phyloP scores from a whole-genome alignment of 2,113 vertebrate species.

The Chloropsis hardwickii region DNA sequence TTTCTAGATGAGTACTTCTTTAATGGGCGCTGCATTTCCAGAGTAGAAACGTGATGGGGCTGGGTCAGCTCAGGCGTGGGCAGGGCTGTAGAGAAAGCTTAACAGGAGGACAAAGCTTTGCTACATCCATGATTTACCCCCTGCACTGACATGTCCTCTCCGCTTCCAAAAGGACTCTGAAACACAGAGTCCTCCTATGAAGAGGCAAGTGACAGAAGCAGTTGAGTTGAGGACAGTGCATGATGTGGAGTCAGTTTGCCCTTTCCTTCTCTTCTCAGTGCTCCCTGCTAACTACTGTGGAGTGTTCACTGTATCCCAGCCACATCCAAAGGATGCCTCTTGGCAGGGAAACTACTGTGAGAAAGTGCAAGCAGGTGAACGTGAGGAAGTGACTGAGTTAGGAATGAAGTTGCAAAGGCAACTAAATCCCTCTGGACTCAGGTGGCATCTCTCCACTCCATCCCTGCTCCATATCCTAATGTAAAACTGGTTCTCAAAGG shows the following conservation, averaged over 20 bases:
- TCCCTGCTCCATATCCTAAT: neutral
- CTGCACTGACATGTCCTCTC: neutral
- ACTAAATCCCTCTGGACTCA: neutral
- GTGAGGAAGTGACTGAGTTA: neutral
- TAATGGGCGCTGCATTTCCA: neutral
- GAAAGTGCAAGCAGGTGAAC: neutral
- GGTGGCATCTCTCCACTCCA: neutral
- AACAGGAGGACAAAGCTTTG: neutral
- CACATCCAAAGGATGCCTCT: neutral
- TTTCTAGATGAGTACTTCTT: neutral
- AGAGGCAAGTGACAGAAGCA: neutral
- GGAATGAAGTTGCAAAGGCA: neutral
- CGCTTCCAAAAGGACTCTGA: neutral
- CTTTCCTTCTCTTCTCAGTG: neutral
- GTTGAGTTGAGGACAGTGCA: neutral
- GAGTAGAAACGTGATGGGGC: neutral
- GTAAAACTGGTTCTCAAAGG: neutral
- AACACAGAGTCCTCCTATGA: neutral
- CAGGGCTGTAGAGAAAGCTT: neutral
- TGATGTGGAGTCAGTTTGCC: fast-evolving
- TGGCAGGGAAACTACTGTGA: neutral
- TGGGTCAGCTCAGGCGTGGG: neutral
- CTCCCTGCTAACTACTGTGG: neutral
- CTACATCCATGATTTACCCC: neutral
- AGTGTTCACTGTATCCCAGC: neutral